phyloP scores from a whole-genome alignment of 2,797 vertebrate species.

The Peromyscus eremicus region DNA sequence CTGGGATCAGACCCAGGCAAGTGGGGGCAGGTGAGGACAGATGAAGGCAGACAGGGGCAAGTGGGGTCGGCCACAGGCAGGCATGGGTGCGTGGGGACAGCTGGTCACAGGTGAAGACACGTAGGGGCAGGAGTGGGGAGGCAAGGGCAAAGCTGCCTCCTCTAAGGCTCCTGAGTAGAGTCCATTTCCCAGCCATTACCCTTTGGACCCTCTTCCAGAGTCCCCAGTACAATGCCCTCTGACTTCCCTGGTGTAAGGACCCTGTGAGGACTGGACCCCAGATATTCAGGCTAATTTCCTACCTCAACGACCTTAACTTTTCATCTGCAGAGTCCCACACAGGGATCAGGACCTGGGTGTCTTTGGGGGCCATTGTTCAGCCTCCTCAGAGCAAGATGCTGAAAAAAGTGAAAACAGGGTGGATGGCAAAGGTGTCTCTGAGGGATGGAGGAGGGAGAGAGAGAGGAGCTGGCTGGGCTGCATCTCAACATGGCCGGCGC shows the following conservation, averaged over 20 bases:
- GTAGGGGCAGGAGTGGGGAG: no score
- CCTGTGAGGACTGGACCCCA: fast-evolving
- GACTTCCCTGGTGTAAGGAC: no score
- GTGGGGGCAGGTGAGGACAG: neutral
- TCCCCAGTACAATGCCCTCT: neutral
- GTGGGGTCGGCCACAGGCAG: no score
- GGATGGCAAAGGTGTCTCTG: neutral
- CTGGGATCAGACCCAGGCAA: no score
- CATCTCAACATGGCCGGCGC: neutral
- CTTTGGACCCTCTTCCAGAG: neutral
- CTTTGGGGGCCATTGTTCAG: neutral
- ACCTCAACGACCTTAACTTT: neutral
- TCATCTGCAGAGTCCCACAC: neutral
- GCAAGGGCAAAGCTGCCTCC: no score
- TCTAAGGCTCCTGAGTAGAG: neutral
- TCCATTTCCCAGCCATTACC: neutral
- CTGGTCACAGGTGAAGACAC: no score
- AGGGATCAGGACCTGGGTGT: neutral
- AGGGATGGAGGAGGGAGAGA: neutral
- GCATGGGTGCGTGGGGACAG: no score
- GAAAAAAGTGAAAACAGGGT: neutral
- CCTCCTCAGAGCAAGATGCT: neutral
- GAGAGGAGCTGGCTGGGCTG: neutral
- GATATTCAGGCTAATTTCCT: no score
- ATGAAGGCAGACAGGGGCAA: no score